A percentile compares a stretch with the other conserved stretches of the same genome.
phyloP scores from a whole-genome alignment of 2,888 invertebrate species.

The Theristus sp. region DNA sequence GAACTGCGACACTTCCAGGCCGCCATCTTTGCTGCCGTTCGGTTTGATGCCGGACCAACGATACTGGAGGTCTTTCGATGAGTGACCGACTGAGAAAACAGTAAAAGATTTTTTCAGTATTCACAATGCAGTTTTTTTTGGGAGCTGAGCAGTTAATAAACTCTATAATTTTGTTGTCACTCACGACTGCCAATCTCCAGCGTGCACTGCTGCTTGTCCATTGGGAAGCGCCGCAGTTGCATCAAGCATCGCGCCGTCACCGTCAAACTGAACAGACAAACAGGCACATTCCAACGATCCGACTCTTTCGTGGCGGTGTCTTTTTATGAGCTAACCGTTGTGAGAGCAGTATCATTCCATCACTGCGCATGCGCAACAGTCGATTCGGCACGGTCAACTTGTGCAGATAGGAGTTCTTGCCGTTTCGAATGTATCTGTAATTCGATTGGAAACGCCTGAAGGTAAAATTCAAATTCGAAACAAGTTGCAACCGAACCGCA shows the following conservation, averaged over 20 bases:
- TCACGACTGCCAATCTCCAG: slow-evolving; percentile 38
- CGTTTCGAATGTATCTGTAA: slow-evolving; percentile 41
- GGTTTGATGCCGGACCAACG: slow-evolving; percentile 43
- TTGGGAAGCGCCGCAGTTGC: slow-evolving; percentile 62
- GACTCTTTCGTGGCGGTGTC: too few species aligned
- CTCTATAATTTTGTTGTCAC: too few species aligned
- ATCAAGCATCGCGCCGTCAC: slow-evolving; percentile 63
- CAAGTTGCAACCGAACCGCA: too few species aligned
- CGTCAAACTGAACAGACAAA: slow-evolving; percentile 56
- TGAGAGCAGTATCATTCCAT: slow-evolving; percentile 76
- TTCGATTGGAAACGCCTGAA: too few species aligned
- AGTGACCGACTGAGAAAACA: slow-evolving; percentile 44
- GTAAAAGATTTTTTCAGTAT: background rate
- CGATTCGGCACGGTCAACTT: slow-evolving; percentile 90
- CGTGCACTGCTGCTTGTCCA: slow-evolving; percentile 43
- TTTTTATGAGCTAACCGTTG: slow-evolving; percentile 73
- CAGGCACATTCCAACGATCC: too few species aligned
- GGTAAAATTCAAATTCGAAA: too few species aligned
- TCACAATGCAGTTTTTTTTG: background rate
- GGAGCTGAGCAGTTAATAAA: background rate
- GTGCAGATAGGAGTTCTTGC: slow-evolving; percentile 80
- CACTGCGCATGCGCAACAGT: slow-evolving; percentile 63
- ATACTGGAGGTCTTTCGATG: slow-evolving; percentile 60
- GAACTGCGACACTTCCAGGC: slow-evolving; percentile 77
- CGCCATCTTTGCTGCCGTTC: slow-evolving; percentile 25